Evolutionary conservation across 2,797 vertebrate genomes (phyloP).

Genomic region (Antrozous pallidus): DNA sequence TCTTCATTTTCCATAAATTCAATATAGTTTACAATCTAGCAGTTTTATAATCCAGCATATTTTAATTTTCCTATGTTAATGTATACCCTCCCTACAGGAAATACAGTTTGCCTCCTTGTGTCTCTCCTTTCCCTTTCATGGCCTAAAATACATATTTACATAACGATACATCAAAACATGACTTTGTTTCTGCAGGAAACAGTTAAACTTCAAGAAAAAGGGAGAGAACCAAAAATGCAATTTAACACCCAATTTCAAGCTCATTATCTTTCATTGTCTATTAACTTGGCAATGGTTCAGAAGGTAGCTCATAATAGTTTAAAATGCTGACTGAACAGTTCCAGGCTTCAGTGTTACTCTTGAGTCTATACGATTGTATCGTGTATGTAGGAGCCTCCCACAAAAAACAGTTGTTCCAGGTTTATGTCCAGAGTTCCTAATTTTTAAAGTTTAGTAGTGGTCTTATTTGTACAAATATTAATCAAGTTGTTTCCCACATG

Average conservation of each 20-base stretch:
- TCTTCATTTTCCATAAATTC: conserved; percentile 70
- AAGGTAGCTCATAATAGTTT: conserved; percentile 91
- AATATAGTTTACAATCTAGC: conserved; percentile 49
- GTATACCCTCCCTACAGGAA: background rate
- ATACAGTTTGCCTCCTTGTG: conserved; percentile 49
- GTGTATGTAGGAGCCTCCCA: conserved; percentile 70
- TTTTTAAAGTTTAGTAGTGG: conserved; percentile 60
- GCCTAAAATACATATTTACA: conserved; percentile 82
- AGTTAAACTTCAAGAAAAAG: conserved; percentile 85
- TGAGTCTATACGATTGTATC: conserved; percentile 78
- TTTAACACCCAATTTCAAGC: conserved; percentile 92
- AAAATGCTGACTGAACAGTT: conserved; percentile 90
- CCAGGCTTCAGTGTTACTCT: conserved; percentile 82
- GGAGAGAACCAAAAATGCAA: conserved; percentile 89
- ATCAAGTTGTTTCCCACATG: background rate
- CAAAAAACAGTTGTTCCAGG: conserved; percentile 68
- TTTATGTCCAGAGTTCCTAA: conserved; percentile 67
- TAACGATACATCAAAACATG: conserved; percentile 81
- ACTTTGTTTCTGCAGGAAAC: conserved; percentile 86
- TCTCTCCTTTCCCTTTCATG: conserved; percentile 42
- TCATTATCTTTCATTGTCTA: conserved; percentile 94
- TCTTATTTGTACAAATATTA: conserved; percentile 32
- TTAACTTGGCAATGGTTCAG: conserved; percentile 91
- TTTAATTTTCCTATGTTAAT: conserved; percentile 65
- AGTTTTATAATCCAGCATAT: conserved; percentile 59